These are phyloP conservation scores for Resseliella maxima DNA, from an alignment of 2,888 invertebrate genomes.

Conservation along the genomic window DNA sequence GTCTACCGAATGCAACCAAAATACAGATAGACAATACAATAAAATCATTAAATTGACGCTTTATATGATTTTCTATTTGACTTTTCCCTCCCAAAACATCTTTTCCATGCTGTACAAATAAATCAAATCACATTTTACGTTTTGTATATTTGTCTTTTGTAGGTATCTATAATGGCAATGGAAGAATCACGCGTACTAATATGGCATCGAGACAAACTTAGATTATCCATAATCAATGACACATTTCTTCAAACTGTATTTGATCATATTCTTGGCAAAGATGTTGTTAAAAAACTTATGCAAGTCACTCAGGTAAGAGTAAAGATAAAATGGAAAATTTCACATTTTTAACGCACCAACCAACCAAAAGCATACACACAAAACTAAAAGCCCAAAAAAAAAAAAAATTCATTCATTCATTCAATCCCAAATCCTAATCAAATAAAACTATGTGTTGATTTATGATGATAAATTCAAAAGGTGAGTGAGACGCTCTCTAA, in stretches of 20 bases:
- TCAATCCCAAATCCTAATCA: too few species aligned
- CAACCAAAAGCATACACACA: neutral
- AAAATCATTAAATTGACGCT: neutral
- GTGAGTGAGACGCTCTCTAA: conserved; percentile 84
- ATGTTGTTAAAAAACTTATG: conserved; percentile 88
- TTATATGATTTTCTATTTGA: neutral
- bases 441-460: too few species aligned
- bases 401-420: neutral
- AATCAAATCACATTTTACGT: neutral
- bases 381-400: neutral
- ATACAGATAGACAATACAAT: neutral
- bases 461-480: too few species aligned
- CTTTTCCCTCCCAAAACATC: neutral
- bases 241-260: conserved; percentile 86
- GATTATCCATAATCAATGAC: conserved; percentile 84
- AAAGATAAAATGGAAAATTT: neutral
- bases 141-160: neutral
- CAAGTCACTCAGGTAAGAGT: conserved; percentile 73
- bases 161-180: conserved; percentile 86
- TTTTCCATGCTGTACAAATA: neutral
- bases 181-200: conserved; percentile 85
- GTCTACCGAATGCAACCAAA: neutral
- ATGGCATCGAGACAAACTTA: conserved; percentile 88
- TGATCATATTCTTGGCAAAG: conserved; percentile 85
- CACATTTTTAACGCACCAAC: neutral